Evolutionary conservation across 2,113 vertebrate genomes (phyloP), one percentile per base, ranked within the genome.

Genomic region (Zeus faber): DNA sequence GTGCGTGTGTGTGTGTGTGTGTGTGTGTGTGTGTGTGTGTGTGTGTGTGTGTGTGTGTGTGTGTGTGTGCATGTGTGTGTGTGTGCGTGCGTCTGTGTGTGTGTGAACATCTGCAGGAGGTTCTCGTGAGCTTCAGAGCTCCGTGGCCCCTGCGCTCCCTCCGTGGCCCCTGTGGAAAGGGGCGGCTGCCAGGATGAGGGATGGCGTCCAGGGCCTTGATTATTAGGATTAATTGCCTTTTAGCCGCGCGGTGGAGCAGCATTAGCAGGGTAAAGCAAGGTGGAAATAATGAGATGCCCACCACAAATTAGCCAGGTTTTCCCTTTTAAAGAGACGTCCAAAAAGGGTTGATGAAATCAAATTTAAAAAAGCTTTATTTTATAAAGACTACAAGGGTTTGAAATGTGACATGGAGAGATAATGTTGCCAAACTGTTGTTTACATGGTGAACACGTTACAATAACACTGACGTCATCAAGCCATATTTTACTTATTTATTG

Each of bases 141-240:
- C 91, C 78, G 64, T 82, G 87, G 85, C 81, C 70, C 0, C 78
- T 82, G 88, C 91, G 92, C 92, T 93, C 92, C 91, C 91, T 88
- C 88, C 82, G 88, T 91, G 92, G 92, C 92, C 93, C 92, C 91
- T 87, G 90, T 91, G 94, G 88, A 86, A 89, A 90, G 89, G 88
- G 86, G 89, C 80, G n/a, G 11, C 95, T 97, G 95, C 92, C 96
- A 99, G 92, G 91, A 96, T 98, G 95, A 99, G 93, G 82, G 96
- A 99, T 97, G 90, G 91, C 84, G 85, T 60, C 83, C 83, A 89
- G 88, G 88, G 88, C 84, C 80, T 84, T 89, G 92, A 91, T 94
- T 96, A 98, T 99, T 94, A 98, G 95, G 91, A 98, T 98, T 98
- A 97, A 99, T 99, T 96, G 94, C 95, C 92, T 97, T 87, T 91